phyloP scores from a whole-genome alignment of 2,797 vertebrate genomes.

The Diceros bicornis region DNA sequence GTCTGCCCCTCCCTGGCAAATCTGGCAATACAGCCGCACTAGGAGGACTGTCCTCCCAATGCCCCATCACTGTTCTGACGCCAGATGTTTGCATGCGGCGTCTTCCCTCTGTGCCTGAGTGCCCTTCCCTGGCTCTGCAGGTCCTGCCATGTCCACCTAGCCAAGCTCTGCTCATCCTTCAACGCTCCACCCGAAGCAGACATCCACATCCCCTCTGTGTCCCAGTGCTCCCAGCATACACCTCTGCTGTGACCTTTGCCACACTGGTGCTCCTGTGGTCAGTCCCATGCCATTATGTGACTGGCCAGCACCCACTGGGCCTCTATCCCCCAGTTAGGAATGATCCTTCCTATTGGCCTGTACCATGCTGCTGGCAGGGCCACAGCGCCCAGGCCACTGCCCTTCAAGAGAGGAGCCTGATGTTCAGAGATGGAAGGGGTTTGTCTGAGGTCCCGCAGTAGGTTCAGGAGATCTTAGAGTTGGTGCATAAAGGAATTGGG shows the following conservation, averaged over 20 bases:
- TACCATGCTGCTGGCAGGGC: background rate
- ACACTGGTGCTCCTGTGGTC: background rate
- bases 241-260: background rate
- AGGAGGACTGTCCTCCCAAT: background rate
- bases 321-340: background rate
- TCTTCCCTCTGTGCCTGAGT: background rate
- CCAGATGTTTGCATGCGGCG: background rate
- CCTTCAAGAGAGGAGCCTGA: background rate
- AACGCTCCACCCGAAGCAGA: background rate
- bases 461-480: background rate
- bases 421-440: background rate
- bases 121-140: background rate
- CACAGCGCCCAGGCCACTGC: background rate
- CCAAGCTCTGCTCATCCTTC: background rate
- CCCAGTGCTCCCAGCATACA: background rate
- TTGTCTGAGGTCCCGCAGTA: background rate
- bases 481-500: background rate
- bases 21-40: background rate
- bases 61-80: background rate
- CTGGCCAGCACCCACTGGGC: background rate
- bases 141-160: background rate
- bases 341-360: background rate
- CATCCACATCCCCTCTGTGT: background rate
- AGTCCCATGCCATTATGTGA: background rate
- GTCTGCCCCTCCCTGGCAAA: background rate